Evolutionary conservation across 2,113 vertebrate species (phyloP), one percentile per base, ranked within the genome.

Genomic region (Xyrauchen texanus): DNA sequence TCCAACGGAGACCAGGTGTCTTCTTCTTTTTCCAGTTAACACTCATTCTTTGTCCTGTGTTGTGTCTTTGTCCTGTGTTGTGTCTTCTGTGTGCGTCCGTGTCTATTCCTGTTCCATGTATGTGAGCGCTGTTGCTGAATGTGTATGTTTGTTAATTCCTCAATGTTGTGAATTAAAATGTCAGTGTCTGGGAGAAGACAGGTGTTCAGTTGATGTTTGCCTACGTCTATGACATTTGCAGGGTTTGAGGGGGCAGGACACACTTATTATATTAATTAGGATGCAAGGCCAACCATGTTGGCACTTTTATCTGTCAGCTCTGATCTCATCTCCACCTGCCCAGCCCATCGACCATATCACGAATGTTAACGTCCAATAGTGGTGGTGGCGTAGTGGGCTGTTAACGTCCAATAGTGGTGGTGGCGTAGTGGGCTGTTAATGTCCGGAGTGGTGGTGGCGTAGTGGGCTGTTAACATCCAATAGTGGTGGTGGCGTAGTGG

Each of bases 201-300:
- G 78, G 66, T 10, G 70, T 51, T 15, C 4, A 62, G 61, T 46
- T 3, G 21, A 10, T 73, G 46, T 86, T 82, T 87, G 52, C 46
- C 74, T 84, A 76, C 45, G 45, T 68, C 13, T 78, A 13, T 81
- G 81, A 84, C 76, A 81, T 85, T 85, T 82, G 71, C 78, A 62
- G 70, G 77, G 80, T 84, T 78, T 77, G 68, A 13, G 57, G 55
- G n/a, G 21, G 21, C 69, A 4, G 15, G 73, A 71, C 71, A 63
- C 74, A n/a, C 71, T 68, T 68, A 8, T 74, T 53, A n/a, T n/a
- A 67, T 46, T 83, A 78, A 79, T 79, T 68, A 77, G 51, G 15
- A 65, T 6, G 51, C 62, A 75, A 58, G 44, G 34, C 44, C 67
- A 80, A 79, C 16, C 69, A 42, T 64, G 46, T 12, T 47, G 64